These are phyloP conservation scores for Galemys pyrenaicus DNA, from an alignment of 2,113 vertebrate species.

Conservation along the genomic window DNA sequence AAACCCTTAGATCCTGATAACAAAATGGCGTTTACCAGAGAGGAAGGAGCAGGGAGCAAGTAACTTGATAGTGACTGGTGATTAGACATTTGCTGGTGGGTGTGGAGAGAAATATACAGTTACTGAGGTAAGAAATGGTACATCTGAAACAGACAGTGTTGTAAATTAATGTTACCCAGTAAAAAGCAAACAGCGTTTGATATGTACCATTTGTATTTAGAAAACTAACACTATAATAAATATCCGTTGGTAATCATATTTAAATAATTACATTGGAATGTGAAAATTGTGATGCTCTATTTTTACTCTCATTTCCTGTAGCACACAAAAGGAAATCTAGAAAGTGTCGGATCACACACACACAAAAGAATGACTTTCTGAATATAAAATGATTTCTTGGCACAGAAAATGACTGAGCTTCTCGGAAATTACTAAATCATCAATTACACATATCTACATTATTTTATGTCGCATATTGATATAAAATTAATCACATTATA, in stretches of 20 bases:
- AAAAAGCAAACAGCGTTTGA: not conserved
- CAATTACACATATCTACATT: not conserved
- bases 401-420: not conserved
- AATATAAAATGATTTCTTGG: conserved; percentile 30
- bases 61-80: no score
- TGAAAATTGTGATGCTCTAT: not conserved
- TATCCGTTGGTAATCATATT: not conserved
- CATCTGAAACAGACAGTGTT: no score
- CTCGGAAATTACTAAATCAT: conserved; percentile 21
- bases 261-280: conserved; percentile 21
- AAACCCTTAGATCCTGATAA: no score
- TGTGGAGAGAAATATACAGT: no score
- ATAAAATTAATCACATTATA: conserved; percentile 27
- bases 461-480: conserved; percentile 27
- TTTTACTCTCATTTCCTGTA: conserved; percentile 3
- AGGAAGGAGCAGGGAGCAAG: no score
- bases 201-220: conserved; percentile 18
- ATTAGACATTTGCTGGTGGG: no score
- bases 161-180: no score
- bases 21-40: no score
- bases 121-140: no score
- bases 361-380: not conserved
- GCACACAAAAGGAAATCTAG: not conserved
- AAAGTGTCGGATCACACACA: not conserved
- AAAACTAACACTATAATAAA: not conserved